phyloP scores from a whole-genome alignment of 1,140 invertebrate genomes.

The Dendroctonus valens region DNA sequence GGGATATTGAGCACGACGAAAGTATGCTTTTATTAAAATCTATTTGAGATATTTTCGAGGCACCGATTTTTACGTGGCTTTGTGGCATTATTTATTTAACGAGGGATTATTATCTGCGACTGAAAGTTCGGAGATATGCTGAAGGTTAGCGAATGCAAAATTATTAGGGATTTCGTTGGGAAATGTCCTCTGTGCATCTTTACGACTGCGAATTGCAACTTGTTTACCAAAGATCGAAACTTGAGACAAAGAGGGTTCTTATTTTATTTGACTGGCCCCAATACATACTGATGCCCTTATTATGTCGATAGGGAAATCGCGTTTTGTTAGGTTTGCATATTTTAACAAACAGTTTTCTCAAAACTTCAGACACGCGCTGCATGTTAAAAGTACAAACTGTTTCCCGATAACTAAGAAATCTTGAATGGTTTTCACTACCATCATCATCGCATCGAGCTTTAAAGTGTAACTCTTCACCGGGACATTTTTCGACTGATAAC shows the following conservation, averaged over 20 bases:
- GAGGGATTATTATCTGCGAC: too few relatives aligned
- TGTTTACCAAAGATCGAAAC: background rate
- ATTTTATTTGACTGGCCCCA: background rate
- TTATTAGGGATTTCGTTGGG: too few relatives aligned
- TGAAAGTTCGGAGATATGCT: too few relatives aligned
- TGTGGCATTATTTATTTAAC: too few relatives aligned
- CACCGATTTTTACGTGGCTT: too few relatives aligned
- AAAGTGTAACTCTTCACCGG: too few relatives aligned
- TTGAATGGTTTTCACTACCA: slow-evolving; percentile 1
- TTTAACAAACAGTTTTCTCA: background rate
- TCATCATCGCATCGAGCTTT: background rate
- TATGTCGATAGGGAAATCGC: background rate
- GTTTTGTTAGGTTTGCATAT: slow-evolving; percentile 2
- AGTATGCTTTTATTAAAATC: slow-evolving; percentile 32
- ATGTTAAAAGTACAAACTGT: too few relatives aligned
- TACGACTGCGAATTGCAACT: background rate
- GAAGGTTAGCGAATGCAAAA: too few relatives aligned
- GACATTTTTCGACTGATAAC: too few relatives aligned
- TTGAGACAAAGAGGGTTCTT: background rate
- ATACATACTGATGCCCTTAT: background rate
- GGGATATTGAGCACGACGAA: slow-evolving; percentile 24
- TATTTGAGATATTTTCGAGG: slow-evolving; percentile 23
- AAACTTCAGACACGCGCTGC: too few relatives aligned
- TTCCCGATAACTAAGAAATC: background rate
- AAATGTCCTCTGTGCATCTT: background rate